These are phyloP conservation scores for Siniperca scherzeri DNA, from an alignment of 2,797 vertebrate genomes.

Conservation along the genomic window DNA sequence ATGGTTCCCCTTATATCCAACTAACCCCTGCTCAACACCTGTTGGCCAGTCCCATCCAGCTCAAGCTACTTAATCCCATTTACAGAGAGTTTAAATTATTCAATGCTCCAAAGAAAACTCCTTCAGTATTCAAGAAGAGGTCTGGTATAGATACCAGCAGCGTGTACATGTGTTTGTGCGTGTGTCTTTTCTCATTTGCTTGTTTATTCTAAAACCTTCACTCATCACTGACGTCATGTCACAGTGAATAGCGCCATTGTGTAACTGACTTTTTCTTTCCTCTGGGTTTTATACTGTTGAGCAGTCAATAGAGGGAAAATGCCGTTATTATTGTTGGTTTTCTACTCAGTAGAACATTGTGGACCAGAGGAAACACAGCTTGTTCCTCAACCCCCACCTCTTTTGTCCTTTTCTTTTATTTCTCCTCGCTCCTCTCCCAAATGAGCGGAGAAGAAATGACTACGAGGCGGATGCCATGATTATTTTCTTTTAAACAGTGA, in stretches of 20 bases:
- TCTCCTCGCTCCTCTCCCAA: neutral
- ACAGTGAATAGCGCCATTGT: conserved; percentile 39
- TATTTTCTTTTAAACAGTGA: conserved; percentile 53
- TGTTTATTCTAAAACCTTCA: conserved; percentile 41
- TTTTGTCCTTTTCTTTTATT: conserved; percentile 1
- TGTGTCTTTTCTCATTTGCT: conserved; percentile 13
- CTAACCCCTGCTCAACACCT: conserved; percentile 66
- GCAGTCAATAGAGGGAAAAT: conserved; percentile 39
- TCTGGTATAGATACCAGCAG: conserved; percentile 41
- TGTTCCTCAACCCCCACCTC: conserved; percentile 21
- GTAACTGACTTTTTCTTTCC: neutral
- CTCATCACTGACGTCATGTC: conserved; percentile 42
- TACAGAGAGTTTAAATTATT: conserved; percentile 71
- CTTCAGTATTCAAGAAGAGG: conserved; percentile 58
- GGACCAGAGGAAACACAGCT: conserved; percentile 40
- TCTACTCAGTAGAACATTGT: conserved; percentile 45
- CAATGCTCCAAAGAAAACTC: conserved; percentile 62
- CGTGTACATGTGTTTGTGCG: neutral
- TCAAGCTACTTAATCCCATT: conserved; percentile 64
- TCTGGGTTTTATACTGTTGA: conserved; percentile 32
- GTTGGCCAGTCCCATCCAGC: conserved; percentile 52
- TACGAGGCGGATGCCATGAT: conserved; percentile 39
- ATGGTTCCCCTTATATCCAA: conserved; percentile 19
- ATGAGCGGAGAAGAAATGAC: conserved; percentile 29
- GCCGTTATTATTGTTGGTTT: conserved; percentile 44